Percentiles rank a stretch among this genome's conserved stretches.
These are phyloP conservation scores for Dicerorhinus sumatrensis DNA, from an alignment of 2,113 vertebrate genomes.

Conservation along the genomic window DNA sequence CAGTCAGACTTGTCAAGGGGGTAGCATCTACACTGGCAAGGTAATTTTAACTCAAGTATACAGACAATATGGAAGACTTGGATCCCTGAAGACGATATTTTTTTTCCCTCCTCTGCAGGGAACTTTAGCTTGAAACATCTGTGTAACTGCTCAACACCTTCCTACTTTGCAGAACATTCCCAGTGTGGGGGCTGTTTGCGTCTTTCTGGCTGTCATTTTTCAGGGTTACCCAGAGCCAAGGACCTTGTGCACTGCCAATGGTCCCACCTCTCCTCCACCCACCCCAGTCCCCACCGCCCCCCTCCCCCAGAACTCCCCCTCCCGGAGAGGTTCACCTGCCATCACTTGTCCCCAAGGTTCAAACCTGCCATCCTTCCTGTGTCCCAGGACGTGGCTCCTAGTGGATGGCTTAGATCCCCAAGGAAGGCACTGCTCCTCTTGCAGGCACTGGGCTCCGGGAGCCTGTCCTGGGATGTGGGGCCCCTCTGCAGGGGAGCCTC, in stretches of 20 bases:
- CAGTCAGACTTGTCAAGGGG: not conserved
- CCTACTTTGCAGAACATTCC: not conserved
- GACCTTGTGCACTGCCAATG: not conserved
- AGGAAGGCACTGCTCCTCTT: no score
- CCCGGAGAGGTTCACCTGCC: not conserved
- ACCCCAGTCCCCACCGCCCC: rapidly evolving
- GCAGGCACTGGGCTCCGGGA: not conserved
- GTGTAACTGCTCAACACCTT: not conserved
- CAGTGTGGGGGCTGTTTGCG: not conserved
- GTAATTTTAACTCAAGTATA: not conserved
- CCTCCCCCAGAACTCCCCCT: not conserved
- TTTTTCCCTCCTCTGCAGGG: not conserved
- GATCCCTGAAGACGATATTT: not conserved
- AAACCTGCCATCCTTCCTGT: not conserved
- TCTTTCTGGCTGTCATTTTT: not conserved
- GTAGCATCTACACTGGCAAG: not conserved
- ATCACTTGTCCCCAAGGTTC: not conserved
- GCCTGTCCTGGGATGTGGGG: not conserved
- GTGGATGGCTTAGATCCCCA: not conserved
- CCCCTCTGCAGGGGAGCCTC: not conserved
- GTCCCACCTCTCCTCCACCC: not conserved
- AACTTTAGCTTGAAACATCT: constrained; percentile 19
- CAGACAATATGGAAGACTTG: not conserved
- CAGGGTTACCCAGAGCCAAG: not conserved
- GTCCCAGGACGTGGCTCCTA: not conserved